A percentile compares a stretch with the other conserved stretches of the same genome.
These are phyloP conservation scores for Laupala kohalensis DNA, from an alignment of 1,140 invertebrate genomes.

Conservation along the genomic window DNA sequence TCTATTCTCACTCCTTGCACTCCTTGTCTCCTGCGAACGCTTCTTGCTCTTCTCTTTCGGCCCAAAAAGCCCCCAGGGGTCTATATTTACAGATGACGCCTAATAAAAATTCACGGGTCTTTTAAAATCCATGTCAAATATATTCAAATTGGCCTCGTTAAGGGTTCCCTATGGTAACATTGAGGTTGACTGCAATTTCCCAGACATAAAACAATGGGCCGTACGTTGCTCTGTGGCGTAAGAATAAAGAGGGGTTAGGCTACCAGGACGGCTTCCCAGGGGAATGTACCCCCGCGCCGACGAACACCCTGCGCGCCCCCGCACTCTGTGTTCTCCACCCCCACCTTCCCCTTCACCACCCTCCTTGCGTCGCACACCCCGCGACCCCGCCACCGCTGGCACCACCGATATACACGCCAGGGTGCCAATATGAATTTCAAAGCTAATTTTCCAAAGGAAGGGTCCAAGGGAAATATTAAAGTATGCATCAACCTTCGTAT, in stretches of 20 bases:
- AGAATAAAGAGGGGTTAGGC: conserved; percentile 12
- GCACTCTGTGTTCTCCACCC: not conserved
- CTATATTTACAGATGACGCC: conserved; percentile 25
- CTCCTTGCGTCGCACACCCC: not conserved
- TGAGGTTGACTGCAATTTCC: conserved; percentile 36
- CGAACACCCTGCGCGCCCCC: not conserved
- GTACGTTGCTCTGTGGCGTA: conserved; percentile 11
- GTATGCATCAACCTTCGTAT: not conserved
- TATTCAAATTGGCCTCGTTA: conserved; percentile 35
- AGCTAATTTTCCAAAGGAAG: conserved; percentile 10
- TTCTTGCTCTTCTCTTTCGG: not conserved
- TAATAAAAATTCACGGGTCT: conserved; percentile 33
- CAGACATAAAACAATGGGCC: conserved; percentile 29
- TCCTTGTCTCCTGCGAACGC: not conserved
- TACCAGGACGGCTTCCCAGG: not conserved
- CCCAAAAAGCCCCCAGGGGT: conserved; percentile 16
- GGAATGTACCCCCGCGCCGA: not conserved
- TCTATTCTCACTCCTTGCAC: not conserved
- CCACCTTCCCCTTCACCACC: not conserved
- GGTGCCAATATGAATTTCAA: conserved; percentile 15
- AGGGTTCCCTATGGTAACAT: conserved; percentile 27
- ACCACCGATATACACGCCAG: not conserved
- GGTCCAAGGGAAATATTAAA: conserved; percentile 2
- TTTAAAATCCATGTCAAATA: conserved; percentile 34
- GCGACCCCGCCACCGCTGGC: no score